These are phyloP conservation scores for Cyanistes caeruleus DNA, from an alignment of 2,113 vertebrate species.

Conservation along the genomic window DNA sequence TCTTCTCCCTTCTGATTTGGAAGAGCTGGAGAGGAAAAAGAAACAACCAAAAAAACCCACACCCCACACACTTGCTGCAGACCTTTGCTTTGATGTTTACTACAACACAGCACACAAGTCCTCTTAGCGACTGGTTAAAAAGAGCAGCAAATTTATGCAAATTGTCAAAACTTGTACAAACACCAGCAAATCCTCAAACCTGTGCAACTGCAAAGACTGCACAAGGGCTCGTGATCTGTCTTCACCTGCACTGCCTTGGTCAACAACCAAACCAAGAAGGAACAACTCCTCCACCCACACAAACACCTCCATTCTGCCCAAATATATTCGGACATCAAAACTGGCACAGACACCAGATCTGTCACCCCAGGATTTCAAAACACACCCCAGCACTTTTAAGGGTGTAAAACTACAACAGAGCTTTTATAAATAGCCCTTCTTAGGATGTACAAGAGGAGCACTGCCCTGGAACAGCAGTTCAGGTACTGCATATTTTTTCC, in stretches of 20 bases:
- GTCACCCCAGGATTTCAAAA: neutral
- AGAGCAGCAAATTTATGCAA: conserved; percentile 29
- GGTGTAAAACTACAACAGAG: neutral
- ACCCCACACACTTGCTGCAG: neutral
- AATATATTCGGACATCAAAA: neutral
- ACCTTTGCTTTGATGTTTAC: conserved; percentile 4
- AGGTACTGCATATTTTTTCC: neutral
- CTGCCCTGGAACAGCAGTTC: neutral
- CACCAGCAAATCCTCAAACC: conserved; percentile 4
- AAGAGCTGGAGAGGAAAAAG: neutral
- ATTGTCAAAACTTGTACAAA: neutral
- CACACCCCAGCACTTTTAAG: neutral
- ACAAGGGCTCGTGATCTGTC: neutral
- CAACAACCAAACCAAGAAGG: neutral
- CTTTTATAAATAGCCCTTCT: neutral
- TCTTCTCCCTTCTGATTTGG: conserved; percentile 33
- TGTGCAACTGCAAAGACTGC: neutral
- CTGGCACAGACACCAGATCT: neutral
- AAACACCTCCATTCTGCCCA: neutral
- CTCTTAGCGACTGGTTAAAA: neutral
- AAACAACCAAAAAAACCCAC: neutral
- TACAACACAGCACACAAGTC: neutral
- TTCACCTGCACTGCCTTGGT: neutral
- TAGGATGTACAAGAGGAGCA: neutral
- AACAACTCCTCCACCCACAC: neutral